These are phyloP conservation scores for Desmodus rotundus DNA, from an alignment of 2,113 vertebrate species.

Conservation along the genomic window DNA sequence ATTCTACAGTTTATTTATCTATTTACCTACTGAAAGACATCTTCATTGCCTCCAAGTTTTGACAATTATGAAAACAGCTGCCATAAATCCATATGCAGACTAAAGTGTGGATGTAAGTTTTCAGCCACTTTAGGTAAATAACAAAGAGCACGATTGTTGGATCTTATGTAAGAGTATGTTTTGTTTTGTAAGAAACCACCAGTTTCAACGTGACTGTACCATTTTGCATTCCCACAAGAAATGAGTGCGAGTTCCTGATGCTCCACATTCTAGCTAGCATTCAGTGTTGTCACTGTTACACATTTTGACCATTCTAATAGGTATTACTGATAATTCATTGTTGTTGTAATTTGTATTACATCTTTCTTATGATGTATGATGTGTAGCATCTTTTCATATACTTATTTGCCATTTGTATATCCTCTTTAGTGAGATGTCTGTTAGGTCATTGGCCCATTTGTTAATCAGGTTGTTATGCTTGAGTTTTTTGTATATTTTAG, in stretches of 20 bases:
- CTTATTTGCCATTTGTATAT: background rate
- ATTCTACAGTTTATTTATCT: no score
- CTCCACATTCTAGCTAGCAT: background rate
- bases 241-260: background rate
- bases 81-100: background rate
- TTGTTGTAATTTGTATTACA: background rate
- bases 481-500: background rate
- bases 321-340: background rate
- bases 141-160: background rate
- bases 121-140: background rate
- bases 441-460: background rate
- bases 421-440: no score
- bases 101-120: background rate
- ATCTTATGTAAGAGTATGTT: background rate
- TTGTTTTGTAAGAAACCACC: no score
- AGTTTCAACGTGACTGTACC: no score
- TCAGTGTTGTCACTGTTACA: background rate
- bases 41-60: background rate
- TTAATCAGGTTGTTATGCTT: background rate
- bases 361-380: background rate
- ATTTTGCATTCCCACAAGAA: background rate
- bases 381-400: background rate
- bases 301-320: background rate
- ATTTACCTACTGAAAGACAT: no score
- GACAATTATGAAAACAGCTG: background rate